A percentile compares a stretch with the other conserved stretches of the same genome.
These are phyloP conservation scores for Carlito syrichta DNA, from an alignment of 2,113 vertebrate species.

Conservation along the genomic window DNA sequence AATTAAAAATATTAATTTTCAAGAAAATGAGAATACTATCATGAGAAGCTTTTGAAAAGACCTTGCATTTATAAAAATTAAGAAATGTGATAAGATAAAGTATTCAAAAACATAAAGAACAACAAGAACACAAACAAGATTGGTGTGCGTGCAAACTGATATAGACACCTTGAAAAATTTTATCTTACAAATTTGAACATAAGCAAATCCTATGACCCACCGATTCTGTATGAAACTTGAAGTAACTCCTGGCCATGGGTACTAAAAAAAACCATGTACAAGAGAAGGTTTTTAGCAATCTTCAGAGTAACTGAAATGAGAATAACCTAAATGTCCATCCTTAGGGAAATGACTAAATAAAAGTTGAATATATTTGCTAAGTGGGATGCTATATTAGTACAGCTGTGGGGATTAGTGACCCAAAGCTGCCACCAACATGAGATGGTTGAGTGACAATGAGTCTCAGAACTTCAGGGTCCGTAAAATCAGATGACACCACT, in stretches of 20 bases:
- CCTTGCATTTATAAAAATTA: not conserved
- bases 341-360: not conserved
- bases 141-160: not conserved
- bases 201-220: not conserved
- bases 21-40: not conserved
- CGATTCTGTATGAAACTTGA: not conserved
- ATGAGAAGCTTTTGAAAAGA: not conserved
- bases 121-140: not conserved
- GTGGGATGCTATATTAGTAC: not conserved
- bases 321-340: not conserved
- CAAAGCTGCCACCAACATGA: no score
- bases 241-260: not conserved
- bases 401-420: not conserved
- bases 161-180: not conserved
- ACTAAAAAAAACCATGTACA: not conserved
- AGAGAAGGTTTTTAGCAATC: not conserved
- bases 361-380: not conserved
- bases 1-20: not conserved
- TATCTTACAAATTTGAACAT: not conserved
- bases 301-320: not conserved
- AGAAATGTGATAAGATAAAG: not conserved
- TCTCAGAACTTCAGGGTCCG: not conserved
- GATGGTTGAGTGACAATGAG: not conserved
- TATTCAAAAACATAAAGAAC: not conserved
- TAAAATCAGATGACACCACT: not conserved